Conservation (phyloP, 92 coral and sea anemone species). For the Bergia puertoricense region DNA sequence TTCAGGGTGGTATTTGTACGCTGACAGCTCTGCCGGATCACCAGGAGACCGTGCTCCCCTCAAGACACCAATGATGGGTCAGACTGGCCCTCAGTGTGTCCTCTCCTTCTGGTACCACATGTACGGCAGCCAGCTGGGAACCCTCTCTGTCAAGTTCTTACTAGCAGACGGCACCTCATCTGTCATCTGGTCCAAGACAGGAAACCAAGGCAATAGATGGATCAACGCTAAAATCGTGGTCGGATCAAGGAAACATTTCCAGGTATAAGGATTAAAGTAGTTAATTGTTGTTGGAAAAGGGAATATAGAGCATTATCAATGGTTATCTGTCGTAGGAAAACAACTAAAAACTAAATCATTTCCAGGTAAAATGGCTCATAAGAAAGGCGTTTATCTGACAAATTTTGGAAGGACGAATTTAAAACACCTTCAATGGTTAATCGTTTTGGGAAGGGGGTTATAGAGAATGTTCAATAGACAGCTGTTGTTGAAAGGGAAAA, state of each 20-base stretch:
- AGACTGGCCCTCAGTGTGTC: slow-evolving; percentile 88
- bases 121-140: slow-evolving; percentile 76
- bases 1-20: slow-evolving; percentile 89
- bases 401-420: too few relatives aligned
- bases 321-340: too few relatives aligned
- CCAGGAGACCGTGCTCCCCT: slow-evolving; percentile 76
- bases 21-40: slow-evolving; percentile 88
- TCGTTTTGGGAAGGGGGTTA: too few relatives aligned
- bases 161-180: slow-evolving; percentile 74
- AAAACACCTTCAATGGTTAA: too few relatives aligned
- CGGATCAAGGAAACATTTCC: slow-evolving; percentile 89
- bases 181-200: slow-evolving; percentile 77
- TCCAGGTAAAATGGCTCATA: too few relatives aligned
- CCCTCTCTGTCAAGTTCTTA: slow-evolving; percentile 75
- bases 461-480: too few relatives aligned
- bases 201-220: slow-evolving; percentile 90
- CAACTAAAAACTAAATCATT: too few relatives aligned
- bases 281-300: too few relatives aligned
- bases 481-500: too few relatives aligned
- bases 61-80: slow-evolving; percentile 78
- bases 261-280: slow-evolving; percentile 51
- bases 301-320: too few relatives aligned
- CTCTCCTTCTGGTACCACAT: slow-evolving; percentile 98
- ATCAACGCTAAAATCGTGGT: slow-evolving; percentile 58
- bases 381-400: too few relatives aligned